These are phyloP conservation scores for Ornithoptera priamus DNA, from an alignment of 2,888 invertebrate species.

Conservation along the genomic window DNA sequence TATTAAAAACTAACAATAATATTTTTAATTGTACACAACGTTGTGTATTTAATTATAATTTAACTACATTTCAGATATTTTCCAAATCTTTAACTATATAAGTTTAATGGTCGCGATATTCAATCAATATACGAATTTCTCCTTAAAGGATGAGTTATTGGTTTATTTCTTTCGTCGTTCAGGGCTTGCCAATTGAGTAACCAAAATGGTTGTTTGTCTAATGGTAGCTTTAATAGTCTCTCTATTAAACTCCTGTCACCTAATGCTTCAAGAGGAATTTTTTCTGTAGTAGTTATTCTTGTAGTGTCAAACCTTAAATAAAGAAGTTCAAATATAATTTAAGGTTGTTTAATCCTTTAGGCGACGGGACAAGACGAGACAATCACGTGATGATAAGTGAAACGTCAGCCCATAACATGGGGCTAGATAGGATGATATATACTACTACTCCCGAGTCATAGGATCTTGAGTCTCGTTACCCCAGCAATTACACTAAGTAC, in stretches of 20 bases:
- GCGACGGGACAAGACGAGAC: too few species aligned
- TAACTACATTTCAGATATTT: background rate
- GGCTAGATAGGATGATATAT: too few species aligned
- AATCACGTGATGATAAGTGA: too few species aligned
- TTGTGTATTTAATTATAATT: background rate
- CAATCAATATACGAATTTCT: constrained; percentile 47
- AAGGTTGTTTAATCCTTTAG: too few species aligned
- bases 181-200: constrained; percentile 83
- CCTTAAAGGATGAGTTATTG: constrained; percentile 55
- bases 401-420: too few species aligned
- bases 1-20: too few species aligned
- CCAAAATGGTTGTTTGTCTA: constrained; percentile 86
- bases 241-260: constrained; percentile 82
- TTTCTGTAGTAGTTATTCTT: constrained; percentile 49
- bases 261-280: constrained; percentile 82
- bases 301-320: constrained; percentile 30
- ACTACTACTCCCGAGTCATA: too few species aligned
- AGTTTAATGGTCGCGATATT: background rate
- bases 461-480: too few species aligned
- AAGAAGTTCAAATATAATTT: background rate
- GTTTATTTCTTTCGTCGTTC: constrained; percentile 74
- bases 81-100: background rate
- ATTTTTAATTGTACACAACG: too few species aligned
- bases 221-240: constrained; percentile 81
- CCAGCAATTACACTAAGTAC: too few species aligned